Evolutionary conservation across 2,797 vertebrate genomes (phyloP).

Genomic region (Percopsis omiscomaycus): DNA sequence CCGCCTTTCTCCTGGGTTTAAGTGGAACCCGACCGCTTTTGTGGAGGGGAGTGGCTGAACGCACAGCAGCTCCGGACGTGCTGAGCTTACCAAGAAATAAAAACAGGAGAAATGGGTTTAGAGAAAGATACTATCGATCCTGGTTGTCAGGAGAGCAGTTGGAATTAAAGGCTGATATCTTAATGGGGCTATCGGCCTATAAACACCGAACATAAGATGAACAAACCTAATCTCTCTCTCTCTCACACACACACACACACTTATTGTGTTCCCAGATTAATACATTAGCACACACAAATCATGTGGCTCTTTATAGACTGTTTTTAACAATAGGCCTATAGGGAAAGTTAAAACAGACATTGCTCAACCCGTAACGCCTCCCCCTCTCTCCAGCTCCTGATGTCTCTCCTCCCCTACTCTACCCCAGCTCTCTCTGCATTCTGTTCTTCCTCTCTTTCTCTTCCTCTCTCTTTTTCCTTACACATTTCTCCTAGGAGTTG

Average conservation of each 20-base stretch:
- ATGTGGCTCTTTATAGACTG: no score
- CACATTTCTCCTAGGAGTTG: no score
- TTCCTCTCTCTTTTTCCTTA: neutral
- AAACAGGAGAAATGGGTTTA: slow-evolving; percentile 21
- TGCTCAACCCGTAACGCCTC: neutral
- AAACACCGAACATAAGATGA: slow-evolving; percentile 42
- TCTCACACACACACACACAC: slow-evolving; percentile 14
- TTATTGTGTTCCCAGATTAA: no score
- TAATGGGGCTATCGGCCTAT: slow-evolving; percentile 53
- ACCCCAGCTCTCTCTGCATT: neutral
- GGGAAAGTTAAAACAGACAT: no score
- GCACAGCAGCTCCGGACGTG: slow-evolving; percentile 39
- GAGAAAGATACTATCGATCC: slow-evolving; percentile 44
- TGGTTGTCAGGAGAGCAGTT: slow-evolving; percentile 39
- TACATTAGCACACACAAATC: no score
- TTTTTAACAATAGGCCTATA: no score
- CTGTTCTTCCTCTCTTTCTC: slow-evolving; percentile 25
- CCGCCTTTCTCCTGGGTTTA: slow-evolving; percentile 59
- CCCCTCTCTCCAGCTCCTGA: slow-evolving; percentile 4
- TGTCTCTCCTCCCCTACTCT: no score
- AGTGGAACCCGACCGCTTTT: slow-evolving; percentile 35
- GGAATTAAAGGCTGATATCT: slow-evolving; percentile 60
- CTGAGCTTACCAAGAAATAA: slow-evolving; percentile 52
- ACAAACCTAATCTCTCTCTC: slow-evolving; percentile 26
- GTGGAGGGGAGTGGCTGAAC: slow-evolving; percentile 38